These are phyloP conservation scores for Neoaliturus tenellus DNA, from an alignment of 2,888 invertebrate genomes.

Conservation along the genomic window DNA sequence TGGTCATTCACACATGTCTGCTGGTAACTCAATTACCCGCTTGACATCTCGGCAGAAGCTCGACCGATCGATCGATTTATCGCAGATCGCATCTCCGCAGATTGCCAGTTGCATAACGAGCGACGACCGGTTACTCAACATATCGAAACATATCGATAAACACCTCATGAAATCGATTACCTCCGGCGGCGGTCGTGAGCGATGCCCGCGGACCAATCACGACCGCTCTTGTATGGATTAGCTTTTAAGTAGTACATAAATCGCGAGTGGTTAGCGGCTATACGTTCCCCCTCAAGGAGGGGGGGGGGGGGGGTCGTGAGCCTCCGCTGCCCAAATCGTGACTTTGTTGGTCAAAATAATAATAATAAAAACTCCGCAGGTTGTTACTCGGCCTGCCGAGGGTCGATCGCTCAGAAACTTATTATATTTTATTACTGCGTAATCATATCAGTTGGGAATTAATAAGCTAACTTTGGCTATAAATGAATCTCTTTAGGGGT, in stretches of 20 bases:
- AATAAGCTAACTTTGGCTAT: too few species aligned
- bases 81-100: slow-evolving; percentile 26
- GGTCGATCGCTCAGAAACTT: not conserved
- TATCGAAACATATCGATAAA: slow-evolving; percentile 33
- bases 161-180: slow-evolving; percentile 37
- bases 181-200: slow-evolving; percentile 11
- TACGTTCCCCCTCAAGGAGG: not conserved
- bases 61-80: slow-evolving; percentile 11
- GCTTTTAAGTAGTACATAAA: slow-evolving; percentile 43
- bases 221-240: slow-evolving; percentile 31
- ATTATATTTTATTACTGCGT: not conserved
- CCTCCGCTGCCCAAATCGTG: slow-evolving; percentile 32
- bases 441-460: too few species aligned
- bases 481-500: too few species aligned
- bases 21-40: too few species aligned
- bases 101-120: slow-evolving; percentile 34
- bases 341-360: slow-evolving; percentile 39
- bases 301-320: slow-evolving; percentile 11
- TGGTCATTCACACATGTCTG: not conserved
- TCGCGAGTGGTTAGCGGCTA: slow-evolving; percentile 38
- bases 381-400: not conserved
- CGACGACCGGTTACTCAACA: slow-evolving; percentile 17
- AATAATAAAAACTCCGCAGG: slow-evolving; percentile 31
- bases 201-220: slow-evolving; percentile 17
- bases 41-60: not conserved